Evolutionary conservation across 1,140 invertebrate genomes (phyloP).

Genomic region (Nixonia krombeini): DNA sequence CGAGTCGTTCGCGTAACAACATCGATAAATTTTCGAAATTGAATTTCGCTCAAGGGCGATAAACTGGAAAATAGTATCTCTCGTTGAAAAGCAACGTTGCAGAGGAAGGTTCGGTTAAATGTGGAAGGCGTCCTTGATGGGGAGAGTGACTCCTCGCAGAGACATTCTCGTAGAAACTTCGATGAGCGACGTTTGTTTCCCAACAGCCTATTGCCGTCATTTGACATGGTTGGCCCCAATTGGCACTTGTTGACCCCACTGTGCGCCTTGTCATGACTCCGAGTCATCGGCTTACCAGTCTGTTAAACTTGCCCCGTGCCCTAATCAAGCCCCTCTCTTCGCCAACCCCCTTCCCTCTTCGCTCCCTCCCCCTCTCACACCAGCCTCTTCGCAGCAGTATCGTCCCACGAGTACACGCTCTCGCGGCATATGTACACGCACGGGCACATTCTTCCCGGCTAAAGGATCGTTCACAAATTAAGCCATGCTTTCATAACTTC

Average conservation of each 20-base stretch:
- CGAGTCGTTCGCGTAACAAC: too few relatives aligned
- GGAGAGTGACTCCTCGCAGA: slow-evolving; percentile 11
- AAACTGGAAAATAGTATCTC: too few relatives aligned
- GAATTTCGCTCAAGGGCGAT: too few relatives aligned
- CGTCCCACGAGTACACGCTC: slow-evolving; percentile 9
- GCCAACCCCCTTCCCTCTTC: slow-evolving; percentile 25
- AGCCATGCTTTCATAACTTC: too few relatives aligned
- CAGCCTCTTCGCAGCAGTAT: slow-evolving; percentile 10
- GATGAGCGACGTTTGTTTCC: slow-evolving; percentile 62
- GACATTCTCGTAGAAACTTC: slow-evolving; percentile 21
- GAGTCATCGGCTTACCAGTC: slow-evolving; percentile 67
- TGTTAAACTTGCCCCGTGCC: slow-evolving; percentile 66
- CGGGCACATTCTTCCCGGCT: neutral
- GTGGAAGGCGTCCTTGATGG: too few relatives aligned
- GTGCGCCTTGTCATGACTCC: slow-evolving; percentile 68
- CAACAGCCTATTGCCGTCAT: slow-evolving; percentile 66
- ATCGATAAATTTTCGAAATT: too few relatives aligned
- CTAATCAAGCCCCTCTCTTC: slow-evolving; percentile 55
- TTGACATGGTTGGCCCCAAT: slow-evolving; percentile 68
- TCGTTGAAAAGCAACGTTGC: too few relatives aligned
- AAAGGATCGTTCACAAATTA: too few relatives aligned
- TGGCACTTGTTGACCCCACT: slow-evolving; percentile 65
- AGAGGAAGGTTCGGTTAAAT: too few relatives aligned
- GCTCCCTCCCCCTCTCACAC: slow-evolving; percentile 18
- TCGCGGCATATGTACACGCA: neutral